phyloP scores from a whole-genome alignment of 2,888 invertebrate species.

The Acanthosoma haemorrhoidale region DNA sequence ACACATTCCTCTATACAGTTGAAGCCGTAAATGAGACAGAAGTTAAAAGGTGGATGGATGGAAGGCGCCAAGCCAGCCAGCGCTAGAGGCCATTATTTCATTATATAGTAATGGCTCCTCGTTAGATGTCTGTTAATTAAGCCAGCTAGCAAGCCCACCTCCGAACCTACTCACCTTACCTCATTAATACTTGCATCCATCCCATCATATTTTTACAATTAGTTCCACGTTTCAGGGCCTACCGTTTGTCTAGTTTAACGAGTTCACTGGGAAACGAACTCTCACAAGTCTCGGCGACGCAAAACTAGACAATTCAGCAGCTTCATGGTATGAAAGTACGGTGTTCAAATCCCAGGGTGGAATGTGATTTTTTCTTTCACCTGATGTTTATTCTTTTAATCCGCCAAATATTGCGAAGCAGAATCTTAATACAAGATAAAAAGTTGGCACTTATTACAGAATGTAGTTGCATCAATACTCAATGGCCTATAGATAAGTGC shows the following conservation, averaged over 20 bases:
- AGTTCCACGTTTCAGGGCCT: background rate
- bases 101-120: background rate
- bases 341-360: too few species aligned
- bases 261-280: background rate
- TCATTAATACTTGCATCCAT: background rate
- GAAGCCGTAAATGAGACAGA: background rate
- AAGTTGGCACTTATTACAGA: too few species aligned
- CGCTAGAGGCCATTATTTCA: background rate
- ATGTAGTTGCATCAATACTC: too few species aligned
- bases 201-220: background rate
- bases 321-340: too few species aligned
- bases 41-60: background rate
- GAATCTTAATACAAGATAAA: too few species aligned
- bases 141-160: background rate
- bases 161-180: background rate
- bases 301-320: too few species aligned
- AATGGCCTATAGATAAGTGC: too few species aligned
- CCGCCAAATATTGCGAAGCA: too few species aligned
- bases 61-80: background rate
- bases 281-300: background rate
- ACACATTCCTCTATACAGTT: too few species aligned
- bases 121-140: background rate
- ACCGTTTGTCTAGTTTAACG: background rate
- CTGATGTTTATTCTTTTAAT: too few species aligned
- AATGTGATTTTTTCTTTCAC: too few species aligned